These are phyloP conservation scores for Aerospiza tachiro DNA, from an alignment of 2,797 vertebrate genomes.

Conservation along the genomic window DNA sequence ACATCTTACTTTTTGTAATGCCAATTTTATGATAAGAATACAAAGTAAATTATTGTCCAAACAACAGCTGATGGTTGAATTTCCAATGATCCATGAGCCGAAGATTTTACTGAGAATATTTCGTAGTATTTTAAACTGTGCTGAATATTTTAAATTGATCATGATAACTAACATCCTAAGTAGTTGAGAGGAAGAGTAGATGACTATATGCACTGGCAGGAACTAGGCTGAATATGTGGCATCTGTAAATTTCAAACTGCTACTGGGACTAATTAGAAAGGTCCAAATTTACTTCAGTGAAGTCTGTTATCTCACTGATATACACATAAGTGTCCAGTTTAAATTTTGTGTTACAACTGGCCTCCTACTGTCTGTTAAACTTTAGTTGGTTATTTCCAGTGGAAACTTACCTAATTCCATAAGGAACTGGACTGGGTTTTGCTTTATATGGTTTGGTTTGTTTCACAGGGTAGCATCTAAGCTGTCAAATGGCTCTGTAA, in stretches of 20 bases:
- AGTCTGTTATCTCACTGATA: not conserved
- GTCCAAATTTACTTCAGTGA: not conserved
- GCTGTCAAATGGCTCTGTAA: not conserved
- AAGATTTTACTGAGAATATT: not conserved
- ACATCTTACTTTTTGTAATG: not conserved
- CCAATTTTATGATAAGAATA: not conserved
- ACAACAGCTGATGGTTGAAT: not conserved
- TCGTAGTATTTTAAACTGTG: not conserved
- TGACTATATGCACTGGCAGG: not conserved
- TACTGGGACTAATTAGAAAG: not conserved
- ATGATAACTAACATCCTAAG: not conserved
- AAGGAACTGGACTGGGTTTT: not conserved
- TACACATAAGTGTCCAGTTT: not conserved
- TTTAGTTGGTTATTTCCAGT: not conserved
- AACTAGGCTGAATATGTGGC: not conserved
- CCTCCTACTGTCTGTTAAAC: not conserved
- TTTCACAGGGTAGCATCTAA: not conserved
- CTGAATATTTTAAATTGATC: not conserved
- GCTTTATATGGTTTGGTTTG: not conserved
- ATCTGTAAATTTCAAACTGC: not conserved
- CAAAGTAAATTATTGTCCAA: not conserved
- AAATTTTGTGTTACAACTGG: not conserved
- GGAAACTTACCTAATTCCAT: not conserved
- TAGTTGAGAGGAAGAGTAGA: not conserved
- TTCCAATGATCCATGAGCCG: not conserved